phyloP scores from a whole-genome alignment of 2,888 invertebrate genomes.

The Carabus problematicus region DNA sequence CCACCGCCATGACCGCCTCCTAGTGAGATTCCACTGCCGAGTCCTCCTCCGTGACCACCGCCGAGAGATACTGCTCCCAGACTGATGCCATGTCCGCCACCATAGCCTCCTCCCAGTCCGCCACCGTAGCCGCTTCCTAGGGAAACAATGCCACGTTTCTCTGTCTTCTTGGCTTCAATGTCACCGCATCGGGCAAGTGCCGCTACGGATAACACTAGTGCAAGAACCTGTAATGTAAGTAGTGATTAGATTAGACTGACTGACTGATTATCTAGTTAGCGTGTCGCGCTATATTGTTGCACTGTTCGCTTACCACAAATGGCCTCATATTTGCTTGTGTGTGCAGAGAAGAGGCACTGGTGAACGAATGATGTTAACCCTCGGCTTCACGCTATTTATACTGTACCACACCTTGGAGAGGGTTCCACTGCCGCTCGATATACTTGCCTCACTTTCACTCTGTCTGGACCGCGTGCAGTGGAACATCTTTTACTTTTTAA shows the following conservation, averaged over 20 bases:
- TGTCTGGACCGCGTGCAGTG: constrained; percentile 28
- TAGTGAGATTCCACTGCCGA: constrained; percentile 26
- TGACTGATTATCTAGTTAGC: not conserved
- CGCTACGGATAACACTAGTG: constrained; percentile 48
- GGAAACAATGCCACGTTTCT: constrained; percentile 28
- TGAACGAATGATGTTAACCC: constrained; percentile 35
- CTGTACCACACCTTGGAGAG: constrained; percentile 32
- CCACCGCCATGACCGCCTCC: not conserved
- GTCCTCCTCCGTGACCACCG: constrained; percentile 30
- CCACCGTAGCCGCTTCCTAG: constrained; percentile 1
- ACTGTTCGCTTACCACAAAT: constrained; percentile 22
- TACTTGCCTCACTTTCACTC: constrained; percentile 28
- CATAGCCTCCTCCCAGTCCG: not conserved
- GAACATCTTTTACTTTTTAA: constrained; percentile 35
- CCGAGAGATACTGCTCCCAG: constrained; percentile 20
- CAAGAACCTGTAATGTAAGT: constrained; percentile 51
- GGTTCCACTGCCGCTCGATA: not conserved
- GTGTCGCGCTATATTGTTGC: too few relatives aligned
- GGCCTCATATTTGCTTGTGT: constrained; percentile 20
- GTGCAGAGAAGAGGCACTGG: constrained; percentile 28
- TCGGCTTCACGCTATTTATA: constrained; percentile 16
- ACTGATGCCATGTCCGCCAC: constrained; percentile 21
- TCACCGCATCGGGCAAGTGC: constrained; percentile 44
- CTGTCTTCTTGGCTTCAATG: constrained; percentile 36
- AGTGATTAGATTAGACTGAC: not conserved